These are phyloP conservation scores for Sula dactylatra DNA, from an alignment of 2,113 vertebrate genomes.

Conservation along the genomic window DNA sequence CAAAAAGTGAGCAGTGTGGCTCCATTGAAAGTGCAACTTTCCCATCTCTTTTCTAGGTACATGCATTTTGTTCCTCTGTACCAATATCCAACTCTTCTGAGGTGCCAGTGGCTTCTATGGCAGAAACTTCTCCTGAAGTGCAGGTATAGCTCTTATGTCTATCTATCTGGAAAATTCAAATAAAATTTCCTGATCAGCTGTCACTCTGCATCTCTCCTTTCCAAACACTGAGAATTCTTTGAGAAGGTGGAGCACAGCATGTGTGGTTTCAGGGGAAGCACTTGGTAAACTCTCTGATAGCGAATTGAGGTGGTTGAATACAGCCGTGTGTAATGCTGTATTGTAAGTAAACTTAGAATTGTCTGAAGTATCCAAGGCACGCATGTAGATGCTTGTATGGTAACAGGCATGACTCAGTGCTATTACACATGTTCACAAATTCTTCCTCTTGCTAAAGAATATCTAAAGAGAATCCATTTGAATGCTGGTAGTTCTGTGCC, in stretches of 20 bases:
- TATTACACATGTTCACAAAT: fast-evolving
- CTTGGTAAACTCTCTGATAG: background rate
- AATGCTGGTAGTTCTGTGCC: background rate
- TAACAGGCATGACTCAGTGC: background rate
- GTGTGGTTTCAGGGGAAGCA: background rate
- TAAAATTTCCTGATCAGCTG: background rate
- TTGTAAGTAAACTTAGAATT: background rate
- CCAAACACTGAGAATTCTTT: background rate
- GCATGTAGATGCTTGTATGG: background rate
- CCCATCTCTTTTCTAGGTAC: background rate
- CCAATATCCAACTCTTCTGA: background rate
- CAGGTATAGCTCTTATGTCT: background rate
- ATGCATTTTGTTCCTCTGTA: background rate
- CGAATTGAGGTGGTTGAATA: background rate
- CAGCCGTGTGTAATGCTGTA: fast-evolving
- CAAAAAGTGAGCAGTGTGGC: background rate
- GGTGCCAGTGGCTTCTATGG: background rate
- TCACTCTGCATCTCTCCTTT: background rate
- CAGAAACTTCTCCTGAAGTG: background rate
- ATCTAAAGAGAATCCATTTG: background rate
- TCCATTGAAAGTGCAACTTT: background rate
- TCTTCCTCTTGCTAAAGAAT: background rate
- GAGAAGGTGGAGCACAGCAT: background rate
- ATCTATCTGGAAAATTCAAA: background rate
- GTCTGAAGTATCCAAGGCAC: background rate